phyloP scores from a whole-genome alignment of 1,140 invertebrate species.

The Eurytemora carolleeae region DNA sequence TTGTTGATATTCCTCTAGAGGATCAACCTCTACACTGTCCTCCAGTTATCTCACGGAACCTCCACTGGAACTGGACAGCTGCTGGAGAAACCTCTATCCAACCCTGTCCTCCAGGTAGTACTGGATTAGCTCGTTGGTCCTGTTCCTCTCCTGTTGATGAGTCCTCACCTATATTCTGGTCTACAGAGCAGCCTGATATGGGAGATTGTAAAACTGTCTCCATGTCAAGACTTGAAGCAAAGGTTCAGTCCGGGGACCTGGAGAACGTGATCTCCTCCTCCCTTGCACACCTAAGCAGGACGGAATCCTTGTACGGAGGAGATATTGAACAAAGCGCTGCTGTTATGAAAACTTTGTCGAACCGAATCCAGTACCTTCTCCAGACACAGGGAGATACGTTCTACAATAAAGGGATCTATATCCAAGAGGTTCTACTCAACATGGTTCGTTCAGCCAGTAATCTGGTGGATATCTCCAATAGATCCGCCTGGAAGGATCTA shows the following conservation, averaged over 20 bases:
- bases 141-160: slow-evolving; percentile 26
- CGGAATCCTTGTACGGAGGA: slow-evolving; percentile 64
- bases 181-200: slow-evolving; percentile 63
- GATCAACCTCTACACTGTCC: slow-evolving; percentile 34
- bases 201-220: slow-evolving; percentile 75
- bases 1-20: slow-evolving; percentile 10
- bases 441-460: slow-evolving; percentile 74
- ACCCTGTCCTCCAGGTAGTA: slow-evolving; percentile 67
- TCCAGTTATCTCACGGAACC: slow-evolving; percentile 44
- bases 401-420: slow-evolving; percentile 61
- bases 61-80: slow-evolving; percentile 69
- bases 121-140: slow-evolving; percentile 58
- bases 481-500: slow-evolving; percentile 68
- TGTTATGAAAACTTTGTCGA: slow-evolving; percentile 65
- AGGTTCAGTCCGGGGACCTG: slow-evolving; percentile 51
- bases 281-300: slow-evolving; percentile 40
- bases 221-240: slow-evolving; percentile 58
- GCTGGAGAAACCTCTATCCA: slow-evolving; percentile 47
- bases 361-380: slow-evolving; percentile 49
- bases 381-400: slow-evolving; percentile 40
- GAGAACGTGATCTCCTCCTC: slow-evolving; percentile 36
- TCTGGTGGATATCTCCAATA: slow-evolving; percentile 60
- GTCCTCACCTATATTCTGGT: slow-evolving; percentile 22
- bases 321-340: slow-evolving; percentile 73
- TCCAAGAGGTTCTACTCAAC: slow-evolving; percentile 58